Evolutionary conservation across 2,113 vertebrate genomes (phyloP), one percentile per base, ranked within the genome.

Genomic region (Prionailurus viverrinus): DNA sequence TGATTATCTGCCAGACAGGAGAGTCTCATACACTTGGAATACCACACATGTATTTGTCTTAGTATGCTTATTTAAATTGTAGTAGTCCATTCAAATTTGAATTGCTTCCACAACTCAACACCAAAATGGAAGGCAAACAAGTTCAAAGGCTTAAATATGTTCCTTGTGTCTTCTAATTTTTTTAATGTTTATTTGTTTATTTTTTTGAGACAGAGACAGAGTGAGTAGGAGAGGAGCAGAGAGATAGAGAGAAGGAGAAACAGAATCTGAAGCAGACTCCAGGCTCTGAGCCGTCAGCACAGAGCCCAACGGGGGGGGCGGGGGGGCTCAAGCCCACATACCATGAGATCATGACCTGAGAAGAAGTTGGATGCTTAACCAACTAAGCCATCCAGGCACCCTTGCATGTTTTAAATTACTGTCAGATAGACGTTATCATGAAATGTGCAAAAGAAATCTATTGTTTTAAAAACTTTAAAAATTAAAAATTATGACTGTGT

Each of bases 1-100:
- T 51, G 31, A 73, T 74, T 74, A 68, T 48, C 61, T 69, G 51
- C 9, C 39, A n/a, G 27, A 3, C 27, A 39, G n/a, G 16, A 69
- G 13, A 19, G 11, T 85, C 61, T 84, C 41, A 51, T n/a, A n/a
- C 7, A 58, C 31, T 91, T 39, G 51, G 27, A 68, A 88, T n/a
- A 39, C 13, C 48, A 83, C 41, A 78, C 27, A 33, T 69, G 27
- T 68, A 88, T 74, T 73, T 82, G 55, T 66, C 48, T 45, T 82
- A 25, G 9, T 58, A 78, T 79, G n/a, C 27, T 71, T 89, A 89
- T 84, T 93, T 78, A 79, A 93, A 79, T 89, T 89, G 27, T 41
- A 84, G 61, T 23, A 48, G 29, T 69, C 27, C 11, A 39, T 33
- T 89, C 53, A 84, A 8, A 79, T 78, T 12, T 39, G 39, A 89